A percentile compares a stretch with the other conserved stretches of the same genome.
phyloP scores from a whole-genome alignment of 1,140 invertebrate species.

The Macrostomum lignano region DNA sequence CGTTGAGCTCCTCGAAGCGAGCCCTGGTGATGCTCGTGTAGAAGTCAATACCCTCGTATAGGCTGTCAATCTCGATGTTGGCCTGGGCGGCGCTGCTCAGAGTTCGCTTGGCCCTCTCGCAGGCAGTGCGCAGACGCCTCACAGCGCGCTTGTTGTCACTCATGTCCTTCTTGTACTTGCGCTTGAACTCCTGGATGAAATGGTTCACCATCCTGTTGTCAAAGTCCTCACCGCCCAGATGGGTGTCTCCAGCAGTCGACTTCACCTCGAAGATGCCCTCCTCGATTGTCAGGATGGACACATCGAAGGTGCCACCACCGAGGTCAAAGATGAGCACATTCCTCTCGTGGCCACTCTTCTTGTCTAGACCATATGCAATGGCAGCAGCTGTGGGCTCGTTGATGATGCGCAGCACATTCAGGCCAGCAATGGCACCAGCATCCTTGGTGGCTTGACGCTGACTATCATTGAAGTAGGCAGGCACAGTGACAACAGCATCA shows the following conservation, averaged over 20 bases:
- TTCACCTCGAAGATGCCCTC: conserved; percentile 43
- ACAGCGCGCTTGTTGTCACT: conserved; percentile 43
- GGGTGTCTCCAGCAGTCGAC: conserved; percentile 56
- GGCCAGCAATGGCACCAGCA: conserved; percentile 30
- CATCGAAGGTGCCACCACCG: conserved; percentile 38
- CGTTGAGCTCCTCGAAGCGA: conserved; percentile 23
- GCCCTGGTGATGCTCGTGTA: conserved; percentile 47
- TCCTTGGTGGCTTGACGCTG: conserved; percentile 32
- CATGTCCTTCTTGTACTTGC: conserved; percentile 19
- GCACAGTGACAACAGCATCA: conserved; percentile 29
- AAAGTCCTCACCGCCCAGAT: conserved; percentile 88
- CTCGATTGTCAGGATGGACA: conserved; percentile 54
- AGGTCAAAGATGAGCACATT: conserved; percentile 66
- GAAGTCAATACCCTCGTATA: conserved; percentile 80
- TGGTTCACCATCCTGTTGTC: conserved; percentile 93
- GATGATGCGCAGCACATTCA: conserved; percentile 33
- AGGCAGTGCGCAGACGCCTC: conserved; percentile 60
- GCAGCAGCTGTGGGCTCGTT: conserved; percentile 32
- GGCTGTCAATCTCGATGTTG: conserved; percentile 43
- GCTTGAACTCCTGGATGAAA: conserved; percentile 61
- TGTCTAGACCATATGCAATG: conserved; percentile 31
- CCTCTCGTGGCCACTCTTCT: conserved; percentile 30
- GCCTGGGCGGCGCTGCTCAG: conserved; percentile 73
- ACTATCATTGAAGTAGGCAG: conserved; percentile 30
- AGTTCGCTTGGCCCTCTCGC: conserved; percentile 74